phyloP scores from a whole-genome alignment of 2,797 vertebrate genomes.

The Hafferia zeledoni region DNA sequence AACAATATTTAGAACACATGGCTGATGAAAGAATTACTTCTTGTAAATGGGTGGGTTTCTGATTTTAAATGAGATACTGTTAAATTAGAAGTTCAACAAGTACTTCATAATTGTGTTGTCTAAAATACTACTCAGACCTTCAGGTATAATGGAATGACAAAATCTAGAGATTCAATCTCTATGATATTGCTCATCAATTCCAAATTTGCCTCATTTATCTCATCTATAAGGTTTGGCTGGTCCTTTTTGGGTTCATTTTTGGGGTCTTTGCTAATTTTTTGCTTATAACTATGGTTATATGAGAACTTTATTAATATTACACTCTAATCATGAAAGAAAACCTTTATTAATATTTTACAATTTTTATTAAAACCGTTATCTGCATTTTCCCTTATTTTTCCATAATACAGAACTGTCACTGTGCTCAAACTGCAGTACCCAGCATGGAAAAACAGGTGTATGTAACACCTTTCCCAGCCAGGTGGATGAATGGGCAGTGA shows the following conservation, averaged over 20 bases:
- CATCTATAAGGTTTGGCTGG: neutral
- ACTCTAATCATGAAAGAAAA: neutral
- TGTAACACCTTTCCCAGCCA: neutral
- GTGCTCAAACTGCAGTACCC: neutral
- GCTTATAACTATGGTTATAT: neutral
- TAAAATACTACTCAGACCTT: neutral
- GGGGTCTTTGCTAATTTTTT: rapidly evolving
- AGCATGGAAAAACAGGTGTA: neutral
- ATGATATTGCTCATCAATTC: neutral
- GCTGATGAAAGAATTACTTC: neutral
- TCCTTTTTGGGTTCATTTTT: neutral
- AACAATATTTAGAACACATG: neutral
- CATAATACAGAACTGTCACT: neutral
- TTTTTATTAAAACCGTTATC: neutral
- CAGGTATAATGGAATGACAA: neutral
- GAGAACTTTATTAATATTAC: neutral
- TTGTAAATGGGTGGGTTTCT: neutral
- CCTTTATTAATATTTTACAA: neutral
- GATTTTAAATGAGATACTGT: neutral
- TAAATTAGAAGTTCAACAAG: neutral
- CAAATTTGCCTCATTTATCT: neutral
- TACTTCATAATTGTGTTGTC: neutral
- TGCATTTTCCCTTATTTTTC: neutral
- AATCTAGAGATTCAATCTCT: neutral
- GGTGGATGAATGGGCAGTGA: neutral